Conservation (phyloP, 1,140 invertebrate genomes). For the Euwallacea similis region DNA sequence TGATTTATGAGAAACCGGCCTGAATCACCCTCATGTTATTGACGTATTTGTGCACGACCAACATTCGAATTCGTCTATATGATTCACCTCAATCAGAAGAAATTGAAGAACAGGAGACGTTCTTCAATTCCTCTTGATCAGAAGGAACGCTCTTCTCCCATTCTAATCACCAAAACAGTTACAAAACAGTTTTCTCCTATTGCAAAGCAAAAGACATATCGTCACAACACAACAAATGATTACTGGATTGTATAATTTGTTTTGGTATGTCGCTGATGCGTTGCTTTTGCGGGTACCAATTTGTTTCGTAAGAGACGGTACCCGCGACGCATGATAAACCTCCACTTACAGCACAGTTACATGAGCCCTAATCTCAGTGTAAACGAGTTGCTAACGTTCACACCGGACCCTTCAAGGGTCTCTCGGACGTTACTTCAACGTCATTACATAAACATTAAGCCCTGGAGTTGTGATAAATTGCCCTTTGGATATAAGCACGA, state of each 20-base stretch:
- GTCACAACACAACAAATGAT: conserved; percentile 24
- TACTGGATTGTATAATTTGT: conserved; percentile 31
- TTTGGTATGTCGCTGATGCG: conserved; percentile 33
- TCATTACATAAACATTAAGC: too few species aligned
- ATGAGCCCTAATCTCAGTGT: not conserved
- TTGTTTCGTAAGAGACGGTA: conserved; percentile 33
- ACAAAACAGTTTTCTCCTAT: conserved; percentile 28
- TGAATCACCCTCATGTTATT: too few species aligned
- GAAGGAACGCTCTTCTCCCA: not conserved
- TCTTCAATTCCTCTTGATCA: not conserved
- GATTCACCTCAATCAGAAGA: not conserved
- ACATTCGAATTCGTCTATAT: not conserved
- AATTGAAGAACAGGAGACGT: too few species aligned
- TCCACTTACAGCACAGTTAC: not conserved
- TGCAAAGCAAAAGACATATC: conserved; percentile 21
- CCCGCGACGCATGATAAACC: conserved; percentile 30
- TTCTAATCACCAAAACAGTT: not conserved
- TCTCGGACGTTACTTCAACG: not conserved
- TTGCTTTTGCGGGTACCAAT: conserved; percentile 28
- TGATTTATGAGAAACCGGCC: not conserved
- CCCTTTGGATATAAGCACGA: not conserved
- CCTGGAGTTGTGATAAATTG: not conserved
- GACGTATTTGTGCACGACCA: not conserved
- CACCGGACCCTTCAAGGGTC: not conserved
- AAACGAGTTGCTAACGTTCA: conserved; percentile 3